Base-by-base conservation (phyloP, 2,113 vertebrate species). In the Casuarius casuarius region DNA sequence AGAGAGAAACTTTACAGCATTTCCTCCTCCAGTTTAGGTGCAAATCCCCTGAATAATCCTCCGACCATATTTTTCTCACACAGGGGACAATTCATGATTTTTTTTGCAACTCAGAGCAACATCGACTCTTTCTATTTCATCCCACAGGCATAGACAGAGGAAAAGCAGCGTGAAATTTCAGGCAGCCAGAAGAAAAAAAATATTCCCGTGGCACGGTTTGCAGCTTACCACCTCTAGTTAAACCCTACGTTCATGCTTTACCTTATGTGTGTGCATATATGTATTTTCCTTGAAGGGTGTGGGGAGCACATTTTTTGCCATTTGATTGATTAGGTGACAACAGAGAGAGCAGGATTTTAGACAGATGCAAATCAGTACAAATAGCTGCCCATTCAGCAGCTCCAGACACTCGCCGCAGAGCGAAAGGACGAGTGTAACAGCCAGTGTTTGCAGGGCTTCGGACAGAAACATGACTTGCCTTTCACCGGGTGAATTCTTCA, bases 391-490 rank as follows among this genome's bases (percentile, higher is more conserved):
- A 82, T 91, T 97, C 87, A 94, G 76, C 56, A 68, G 72, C 52
- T 71, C 84, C 82, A 84, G 92, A 87, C 40, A 5, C 89, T 75
- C 0, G 0, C 85, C 48, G 73, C 2, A 3, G 83, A 93, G 90
- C 7, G 46, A 73, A 72, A 81, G 75, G 86, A 84, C 0, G 2
- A 96, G 74, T 51, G 82, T 80, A 67, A 44, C 72, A 91, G 63
- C 66, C 46, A 76, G 56, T 94, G 92, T 96, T 97, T 95, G 91
- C 92, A 92, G 87, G 81, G 77, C 67, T 92, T 58, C 74, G 77
- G 94, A 92, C 73, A 94, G 88, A 93, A 92, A 91, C n/a, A 46
- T 97, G 92, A 92, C 85, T 93, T 90, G 89, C 92, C 87, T 96
- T 95, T 92, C 65, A 80, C 70, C 1, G 4, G 49, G 89, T 89